Conservation (phyloP, 2,888 invertebrate species). For the Chloromyia formosa region DNA sequence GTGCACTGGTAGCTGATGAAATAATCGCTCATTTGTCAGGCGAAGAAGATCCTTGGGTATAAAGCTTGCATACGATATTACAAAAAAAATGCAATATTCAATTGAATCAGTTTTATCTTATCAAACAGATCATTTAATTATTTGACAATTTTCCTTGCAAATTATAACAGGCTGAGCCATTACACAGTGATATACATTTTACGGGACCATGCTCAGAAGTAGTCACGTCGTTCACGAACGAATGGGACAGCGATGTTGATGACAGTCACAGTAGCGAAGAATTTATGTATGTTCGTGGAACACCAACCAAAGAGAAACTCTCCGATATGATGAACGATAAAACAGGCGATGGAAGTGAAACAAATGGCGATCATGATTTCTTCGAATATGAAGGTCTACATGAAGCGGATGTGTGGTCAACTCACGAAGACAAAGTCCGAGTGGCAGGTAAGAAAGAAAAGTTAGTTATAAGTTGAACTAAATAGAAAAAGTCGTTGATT, state of each 20-base stretch:
- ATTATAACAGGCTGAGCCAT: constrained; percentile 45
- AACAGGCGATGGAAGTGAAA: background rate
- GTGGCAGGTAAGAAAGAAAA: constrained; percentile 40
- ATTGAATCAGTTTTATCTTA: constrained; percentile 15
- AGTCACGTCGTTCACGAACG: constrained; percentile 52
- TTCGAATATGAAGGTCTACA: constrained; percentile 38
- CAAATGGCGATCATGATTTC: constrained; percentile 13
- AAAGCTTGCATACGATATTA: constrained; percentile 11
- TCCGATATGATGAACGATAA: background rate
- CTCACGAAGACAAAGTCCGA: constrained; percentile 49
- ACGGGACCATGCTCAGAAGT: constrained; percentile 49
- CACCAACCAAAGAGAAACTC: constrained; percentile 43
- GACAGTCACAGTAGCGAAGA: constrained; percentile 59
- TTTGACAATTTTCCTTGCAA: constrained; percentile 17
- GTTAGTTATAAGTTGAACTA: too few relatives aligned
- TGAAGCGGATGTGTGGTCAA: constrained; percentile 48
- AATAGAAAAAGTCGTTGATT: too few relatives aligned
- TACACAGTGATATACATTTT: constrained; percentile 50
- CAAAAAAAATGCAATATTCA: constrained; percentile 3
- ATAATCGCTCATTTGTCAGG: constrained; percentile 50
- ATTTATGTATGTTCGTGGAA: constrained; percentile 56
- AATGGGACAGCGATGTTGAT: constrained; percentile 65
- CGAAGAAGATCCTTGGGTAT: constrained; percentile 53
- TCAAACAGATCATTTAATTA: background rate
- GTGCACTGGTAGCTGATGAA: constrained; percentile 46